Evolutionary conservation across 2,888 invertebrate genomes (phyloP).

Genomic region (Dendrolimus pini): DNA sequence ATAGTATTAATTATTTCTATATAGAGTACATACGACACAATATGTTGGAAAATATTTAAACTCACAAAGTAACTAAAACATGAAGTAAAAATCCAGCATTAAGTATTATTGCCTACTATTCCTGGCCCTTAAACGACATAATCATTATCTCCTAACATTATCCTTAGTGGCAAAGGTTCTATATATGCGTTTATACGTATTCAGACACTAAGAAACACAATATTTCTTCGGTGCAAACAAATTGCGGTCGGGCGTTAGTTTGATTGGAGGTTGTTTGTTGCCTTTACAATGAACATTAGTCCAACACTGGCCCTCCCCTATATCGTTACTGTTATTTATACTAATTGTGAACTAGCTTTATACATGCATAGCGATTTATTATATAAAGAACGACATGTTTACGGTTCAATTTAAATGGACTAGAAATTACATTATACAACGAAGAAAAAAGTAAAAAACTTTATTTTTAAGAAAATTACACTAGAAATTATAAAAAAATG

Average conservation of each 20-base stretch:
- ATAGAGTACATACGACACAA: too few relatives aligned
- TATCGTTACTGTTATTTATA: constrained; percentile 20
- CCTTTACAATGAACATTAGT: constrained; percentile 71
- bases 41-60: too few relatives aligned
- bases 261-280: constrained; percentile 72
- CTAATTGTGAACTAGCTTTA: constrained; percentile 7
- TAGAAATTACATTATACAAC: too few relatives aligned
- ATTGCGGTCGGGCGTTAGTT: constrained; percentile 70
- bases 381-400: too few relatives aligned
- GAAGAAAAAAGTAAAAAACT: too few relatives aligned
- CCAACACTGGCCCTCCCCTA: constrained; percentile 7
- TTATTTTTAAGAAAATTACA: too few relatives aligned
- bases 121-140: constrained; percentile 16
- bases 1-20: too few relatives aligned
- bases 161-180: constrained; percentile 11
- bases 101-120: too few relatives aligned
- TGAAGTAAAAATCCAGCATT: too few relatives aligned
- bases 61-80: too few relatives aligned
- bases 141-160: constrained; percentile 35
- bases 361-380: not conserved
- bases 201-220: constrained; percentile 48
- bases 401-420: too few relatives aligned
- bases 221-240: constrained; percentile 65
- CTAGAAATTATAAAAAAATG: too few relatives aligned
- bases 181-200: constrained; percentile 28